Evolutionary conservation across 35 echinoderm and acorn worm species (phyloP), one percentile per base, ranked within the genome.

Genomic region (Ptychodera flava): DNA sequence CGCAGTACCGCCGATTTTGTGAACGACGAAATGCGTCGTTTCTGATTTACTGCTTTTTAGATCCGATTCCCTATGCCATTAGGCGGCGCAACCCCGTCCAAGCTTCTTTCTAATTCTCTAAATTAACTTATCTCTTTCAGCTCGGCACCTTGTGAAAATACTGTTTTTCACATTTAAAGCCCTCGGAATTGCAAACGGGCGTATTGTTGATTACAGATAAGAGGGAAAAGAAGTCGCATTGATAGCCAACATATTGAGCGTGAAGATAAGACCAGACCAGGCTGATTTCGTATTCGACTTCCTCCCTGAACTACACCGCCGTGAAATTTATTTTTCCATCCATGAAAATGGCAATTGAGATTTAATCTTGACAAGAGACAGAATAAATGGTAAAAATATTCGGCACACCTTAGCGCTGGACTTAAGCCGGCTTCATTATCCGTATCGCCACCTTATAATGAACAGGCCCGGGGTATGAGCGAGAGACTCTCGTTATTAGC

Each of bases 281-380:
- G 6, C 45, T 64, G 45, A 22, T 64, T 64, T 64, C 22, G 45
- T 22, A 64, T 64, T 12, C 22, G 45, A 64, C 45, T 64, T 64
- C 22, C 45, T 64, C 22, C 22, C 45, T 64, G 22, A 64, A 64
- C 45, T 64, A 6, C 6, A 64, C 22, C 45, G 22, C 45, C 45
- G 45, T 64, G 45, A 64, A 64, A 64, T 64, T 64, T 64, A 64
- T 64, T 64, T 64, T 64, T 64, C 45, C 45, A 64, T 64, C 45
- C 45, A 64, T 64, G 45, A 64, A 64, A 64, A 64, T 64, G 45
- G 45, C 45, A 12, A 64, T 64, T 64, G 45, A 64, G 45, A 64
- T 64, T 64, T 64, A 64, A 64, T 64, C 45, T 64, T 64, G 45
- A 64, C 45, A 64, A 64, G 45, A 64, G 45, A 64, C 45, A 64